phyloP scores from a whole-genome alignment of 2,888 invertebrate species.

The Neoitamus cyanurus region DNA sequence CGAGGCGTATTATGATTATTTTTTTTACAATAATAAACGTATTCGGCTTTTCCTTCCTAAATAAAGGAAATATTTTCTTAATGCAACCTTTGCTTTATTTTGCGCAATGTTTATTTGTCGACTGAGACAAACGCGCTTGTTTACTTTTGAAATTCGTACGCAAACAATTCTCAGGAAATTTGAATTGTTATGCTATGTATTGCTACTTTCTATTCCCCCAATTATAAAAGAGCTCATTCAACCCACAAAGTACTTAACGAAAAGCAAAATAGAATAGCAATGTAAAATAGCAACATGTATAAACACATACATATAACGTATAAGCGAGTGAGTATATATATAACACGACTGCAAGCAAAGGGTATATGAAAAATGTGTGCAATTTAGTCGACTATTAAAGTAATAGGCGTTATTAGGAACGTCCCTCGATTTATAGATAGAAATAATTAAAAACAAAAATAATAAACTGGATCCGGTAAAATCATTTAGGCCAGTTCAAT shows the following conservation, averaged over 20 bases:
- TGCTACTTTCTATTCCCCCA: not conserved
- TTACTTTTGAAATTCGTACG: not conserved
- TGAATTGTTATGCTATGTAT: not conserved
- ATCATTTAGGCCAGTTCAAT: too few species aligned
- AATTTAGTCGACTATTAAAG: too few species aligned
- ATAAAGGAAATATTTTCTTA: not conserved
- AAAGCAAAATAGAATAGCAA: not conserved
- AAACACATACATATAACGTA: too few species aligned
- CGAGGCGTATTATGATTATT: not conserved
- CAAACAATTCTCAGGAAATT: not conserved
- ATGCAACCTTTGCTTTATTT: not conserved
- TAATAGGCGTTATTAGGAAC: too few species aligned
- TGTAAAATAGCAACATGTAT: too few species aligned
- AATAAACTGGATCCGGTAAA: too few species aligned
- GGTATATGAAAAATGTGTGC: too few species aligned
- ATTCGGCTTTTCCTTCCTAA: not conserved
- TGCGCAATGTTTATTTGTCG: not conserved
- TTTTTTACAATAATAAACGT: not conserved
- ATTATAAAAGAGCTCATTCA: not conserved
- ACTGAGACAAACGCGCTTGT: not conserved
- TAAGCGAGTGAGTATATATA: too few species aligned
- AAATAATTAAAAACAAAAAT: too few species aligned
- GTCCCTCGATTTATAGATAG: too few species aligned
- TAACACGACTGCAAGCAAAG: too few species aligned
- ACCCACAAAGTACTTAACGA: not conserved